phyloP scores from a whole-genome alignment of 2,797 vertebrate species.

The Atherinosoma microstoma region DNA sequence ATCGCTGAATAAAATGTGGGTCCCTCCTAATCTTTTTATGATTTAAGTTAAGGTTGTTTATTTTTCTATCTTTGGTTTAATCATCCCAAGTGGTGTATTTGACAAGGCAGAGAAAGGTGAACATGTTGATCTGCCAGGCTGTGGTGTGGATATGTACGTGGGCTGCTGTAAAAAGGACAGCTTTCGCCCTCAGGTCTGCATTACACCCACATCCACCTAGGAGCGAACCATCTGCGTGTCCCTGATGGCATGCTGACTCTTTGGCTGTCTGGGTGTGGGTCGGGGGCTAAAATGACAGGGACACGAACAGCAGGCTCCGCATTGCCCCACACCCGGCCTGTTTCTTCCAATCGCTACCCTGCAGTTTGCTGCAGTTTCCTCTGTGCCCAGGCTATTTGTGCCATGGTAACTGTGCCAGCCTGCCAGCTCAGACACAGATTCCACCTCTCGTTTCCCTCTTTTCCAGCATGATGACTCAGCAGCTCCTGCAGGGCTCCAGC shows the following conservation, averaged over 20 bases:
- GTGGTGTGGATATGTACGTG: conserved; percentile 64
- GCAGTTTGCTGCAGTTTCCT: conserved; percentile 72
- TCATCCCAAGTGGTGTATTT: conserved; percentile 44
- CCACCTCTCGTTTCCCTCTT: conserved; percentile 72
- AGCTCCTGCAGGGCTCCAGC: conserved; percentile 74
- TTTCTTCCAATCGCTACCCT: conserved; percentile 51
- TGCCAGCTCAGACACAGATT: conserved; percentile 81
- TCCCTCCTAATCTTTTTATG: conserved; percentile 7
- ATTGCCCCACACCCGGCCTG: conserved; percentile 59
- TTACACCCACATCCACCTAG: conserved; percentile 77
- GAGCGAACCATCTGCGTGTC: conserved; percentile 75
- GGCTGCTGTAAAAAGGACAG: conserved; percentile 68
- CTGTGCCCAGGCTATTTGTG: conserved; percentile 70
- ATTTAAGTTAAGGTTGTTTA: conserved; percentile 16
- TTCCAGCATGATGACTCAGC: conserved; percentile 77
- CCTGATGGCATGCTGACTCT: conserved; percentile 69
- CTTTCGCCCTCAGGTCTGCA: conserved; percentile 71
- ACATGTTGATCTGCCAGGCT: conserved; percentile 60
- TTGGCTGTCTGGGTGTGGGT: conserved; percentile 64
- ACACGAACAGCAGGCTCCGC: conserved; percentile 53
- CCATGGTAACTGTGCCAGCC: conserved; percentile 80
- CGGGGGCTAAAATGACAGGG: conserved; percentile 43
- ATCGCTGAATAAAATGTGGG: neutral
- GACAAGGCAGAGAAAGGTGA: conserved; percentile 56
- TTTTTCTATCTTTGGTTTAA: conserved; percentile 30